These are phyloP conservation scores for Drosophila prolongata DNA, from an alignment of 2,888 invertebrate genomes.

Conservation along the genomic window DNA sequence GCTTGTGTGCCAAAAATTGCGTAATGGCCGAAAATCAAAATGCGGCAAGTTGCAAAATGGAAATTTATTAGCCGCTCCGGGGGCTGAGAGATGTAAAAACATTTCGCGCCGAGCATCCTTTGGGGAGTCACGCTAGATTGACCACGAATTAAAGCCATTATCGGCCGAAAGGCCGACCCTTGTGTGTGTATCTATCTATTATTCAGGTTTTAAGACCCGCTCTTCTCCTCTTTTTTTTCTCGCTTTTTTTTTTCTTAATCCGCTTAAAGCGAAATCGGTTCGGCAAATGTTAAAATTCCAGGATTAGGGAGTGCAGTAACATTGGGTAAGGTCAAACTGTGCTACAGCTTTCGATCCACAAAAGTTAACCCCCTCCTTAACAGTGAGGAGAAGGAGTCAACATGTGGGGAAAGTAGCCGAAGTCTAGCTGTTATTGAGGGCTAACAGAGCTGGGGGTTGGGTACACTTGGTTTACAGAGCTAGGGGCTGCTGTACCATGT, in stretches of 20 bases:
- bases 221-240: slow-evolving; percentile 1
- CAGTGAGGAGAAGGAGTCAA: background rate
- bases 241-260: slow-evolving; percentile 22
- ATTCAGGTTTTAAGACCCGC: slow-evolving; percentile 20
- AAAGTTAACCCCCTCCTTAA: background rate
- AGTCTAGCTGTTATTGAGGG: background rate
- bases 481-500: background rate
- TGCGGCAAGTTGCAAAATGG: slow-evolving; percentile 25
- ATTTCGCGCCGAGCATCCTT: slow-evolving; percentile 30
- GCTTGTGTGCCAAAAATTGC: slow-evolving; percentile 27
- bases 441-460: background rate
- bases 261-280: slow-evolving; percentile 32
- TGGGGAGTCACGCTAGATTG: slow-evolving; percentile 31
- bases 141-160: slow-evolving; percentile 37
- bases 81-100: slow-evolving; percentile 24
- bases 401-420: background rate
- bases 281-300: slow-evolving; percentile 42
- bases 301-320: slow-evolving; percentile 35
- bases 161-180: slow-evolving; percentile 15
- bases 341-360: slow-evolving; percentile 9
- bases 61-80: slow-evolving; percentile 34
- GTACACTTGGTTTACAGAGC: background rate
- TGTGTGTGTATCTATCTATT: slow-evolving; percentile 35
- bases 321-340: slow-evolving; percentile 42
- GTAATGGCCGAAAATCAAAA: slow-evolving; percentile 30